Base-by-base conservation (phyloP, 92 coral and sea anemone genomes). In the Phenganax marumi region DNA sequence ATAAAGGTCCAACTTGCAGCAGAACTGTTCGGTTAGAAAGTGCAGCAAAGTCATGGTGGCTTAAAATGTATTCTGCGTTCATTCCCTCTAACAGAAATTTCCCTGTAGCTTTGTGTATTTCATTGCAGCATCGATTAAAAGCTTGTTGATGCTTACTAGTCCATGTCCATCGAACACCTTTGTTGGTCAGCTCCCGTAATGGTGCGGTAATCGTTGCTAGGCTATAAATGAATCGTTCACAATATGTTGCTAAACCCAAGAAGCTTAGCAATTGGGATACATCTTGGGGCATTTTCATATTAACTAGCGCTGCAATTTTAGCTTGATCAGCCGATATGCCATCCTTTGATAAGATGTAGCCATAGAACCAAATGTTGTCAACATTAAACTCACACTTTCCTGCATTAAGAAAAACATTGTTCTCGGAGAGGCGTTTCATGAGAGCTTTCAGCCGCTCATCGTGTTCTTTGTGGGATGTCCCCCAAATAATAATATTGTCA, bases 381-480 rank as follows among this genome's bases (percentile, higher is more conserved):
- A 3, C 46, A 39, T 66, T 66, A 66, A 66, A 66, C 72, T 66
- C 23, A 43, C 72, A 66, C 13, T 66, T 66, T 6, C 26, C 7
- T 12, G 72, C 72, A 66, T 66, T 66, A 7, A 66, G 50, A 13
- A 43, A 4, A 39, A 80, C 13, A 14, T 58, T 73, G 49, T 68
- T 80, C 24, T 80, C 76, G 47, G 76, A 56, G 48, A 65, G 61
- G 46, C 83, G 83, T 57, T 57, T 64, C 60, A 80, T 64, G 25
- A 80, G 26, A n/a, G 70, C 49, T 24, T 48, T 61, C 8, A 81
- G 64, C 16, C 75, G 85, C 52, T 54, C 46, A 51, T 81, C 85
- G 52, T 81, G 85, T 81, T 81, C 85, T 51, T 81, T 70, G 66
- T 81, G 85, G 55, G 66, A 62, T 22, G 21, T 70, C 25, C 85